Conservation (phyloP, 30 jellyfish, hydroid and myxozoan genomes). For the Aurelia aurita region DNA sequence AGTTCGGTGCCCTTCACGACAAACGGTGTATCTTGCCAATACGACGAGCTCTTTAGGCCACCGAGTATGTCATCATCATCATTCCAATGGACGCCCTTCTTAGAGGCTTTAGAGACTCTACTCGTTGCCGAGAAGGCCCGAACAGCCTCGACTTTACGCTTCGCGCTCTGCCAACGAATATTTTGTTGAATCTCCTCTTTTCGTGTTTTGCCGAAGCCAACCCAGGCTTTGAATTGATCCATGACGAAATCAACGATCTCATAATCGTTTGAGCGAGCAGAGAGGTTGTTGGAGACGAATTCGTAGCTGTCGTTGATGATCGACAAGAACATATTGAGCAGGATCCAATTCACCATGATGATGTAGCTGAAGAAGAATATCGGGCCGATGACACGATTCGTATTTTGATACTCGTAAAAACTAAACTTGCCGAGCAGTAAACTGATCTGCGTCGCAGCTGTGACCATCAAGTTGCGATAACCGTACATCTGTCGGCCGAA, state of each 20-base stretch:
- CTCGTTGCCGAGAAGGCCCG: conserved; percentile 60
- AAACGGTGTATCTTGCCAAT: conserved; percentile 74
- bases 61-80: conserved; percentile 62
- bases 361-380: conserved; percentile 82
- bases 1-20: conserved; percentile 35
- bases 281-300: conserved; percentile 68
- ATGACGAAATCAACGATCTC: conserved; percentile 92
- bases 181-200: conserved; percentile 63
- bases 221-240: conserved; percentile 83
- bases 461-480: conserved; percentile 76
- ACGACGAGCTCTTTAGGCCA: conserved; percentile 64
- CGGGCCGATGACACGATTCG: conserved; percentile 97
- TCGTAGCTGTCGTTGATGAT: conserved; percentile 91
- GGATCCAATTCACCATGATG: conserved; percentile 95
- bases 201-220: conserved; percentile 76
- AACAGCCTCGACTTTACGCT: conserved; percentile 37
- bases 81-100: conserved; percentile 43
- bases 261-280: conserved; percentile 85
- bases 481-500: conserved; percentile 92
- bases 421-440: conserved; percentile 94
- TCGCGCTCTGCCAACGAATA: conserved; percentile 78
- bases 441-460: conserved; percentile 92
- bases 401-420: conserved; percentile 82
- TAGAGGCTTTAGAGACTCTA: neutral
- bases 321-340: conserved; percentile 92